These are phyloP conservation scores for Cheilosia grossa DNA, from an alignment of 2,888 invertebrate species.

Conservation along the genomic window DNA sequence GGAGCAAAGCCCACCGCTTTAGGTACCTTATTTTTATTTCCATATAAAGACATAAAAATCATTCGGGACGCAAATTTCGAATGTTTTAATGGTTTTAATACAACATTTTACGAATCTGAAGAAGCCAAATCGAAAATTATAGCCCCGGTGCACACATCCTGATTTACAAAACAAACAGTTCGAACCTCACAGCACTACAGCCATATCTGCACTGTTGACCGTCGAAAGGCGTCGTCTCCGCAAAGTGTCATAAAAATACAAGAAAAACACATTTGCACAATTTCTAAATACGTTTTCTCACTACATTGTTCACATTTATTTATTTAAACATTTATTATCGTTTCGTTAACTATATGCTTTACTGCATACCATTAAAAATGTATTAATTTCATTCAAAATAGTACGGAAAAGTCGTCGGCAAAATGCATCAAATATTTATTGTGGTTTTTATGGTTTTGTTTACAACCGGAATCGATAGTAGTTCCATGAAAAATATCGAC, in stretches of 20 bases:
- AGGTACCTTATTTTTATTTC: too few species aligned
- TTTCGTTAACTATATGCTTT: constrained; percentile 4
- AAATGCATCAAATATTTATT: constrained; percentile 59
- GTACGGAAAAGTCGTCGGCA: not conserved
- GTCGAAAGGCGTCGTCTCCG: constrained; percentile 71
- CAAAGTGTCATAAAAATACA: constrained; percentile 57
- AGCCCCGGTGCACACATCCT: not conserved
- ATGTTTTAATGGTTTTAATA: too few species aligned
- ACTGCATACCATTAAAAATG: constrained; percentile 29
- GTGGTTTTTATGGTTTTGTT: constrained; percentile 79
- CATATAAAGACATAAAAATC: too few species aligned
- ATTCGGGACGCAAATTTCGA: too few species aligned
- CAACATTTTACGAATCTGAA: too few species aligned
- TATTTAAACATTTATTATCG: constrained; percentile 15
- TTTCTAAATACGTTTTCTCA: constrained; percentile 34
- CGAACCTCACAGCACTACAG: not conserved
- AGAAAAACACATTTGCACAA: constrained; percentile 42
- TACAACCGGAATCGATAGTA: constrained; percentile 76
- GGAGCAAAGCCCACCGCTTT: not conserved
- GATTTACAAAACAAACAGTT: constrained; percentile 23
- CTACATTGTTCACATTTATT: constrained; percentile 31
- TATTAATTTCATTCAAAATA: constrained; percentile 55
- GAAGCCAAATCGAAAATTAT: too few species aligned
- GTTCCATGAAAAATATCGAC: constrained; percentile 78
- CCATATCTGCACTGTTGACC: constrained; percentile 52